These are phyloP conservation scores for Mongoloraphidia duomilia DNA, from an alignment of 2,888 invertebrate genomes.

Conservation along the genomic window DNA sequence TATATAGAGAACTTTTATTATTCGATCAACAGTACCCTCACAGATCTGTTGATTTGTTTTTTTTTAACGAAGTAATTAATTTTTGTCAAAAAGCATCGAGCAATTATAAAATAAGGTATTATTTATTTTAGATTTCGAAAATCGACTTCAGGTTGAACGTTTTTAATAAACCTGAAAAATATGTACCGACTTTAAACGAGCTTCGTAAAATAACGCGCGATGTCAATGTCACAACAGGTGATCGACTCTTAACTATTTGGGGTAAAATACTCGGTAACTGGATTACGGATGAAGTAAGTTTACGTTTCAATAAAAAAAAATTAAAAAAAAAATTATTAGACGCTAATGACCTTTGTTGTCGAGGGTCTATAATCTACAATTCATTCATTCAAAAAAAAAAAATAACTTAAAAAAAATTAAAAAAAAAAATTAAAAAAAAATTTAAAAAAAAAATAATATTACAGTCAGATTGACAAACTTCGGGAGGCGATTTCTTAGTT, in stretches of 20 bases:
- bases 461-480: too few relatives aligned
- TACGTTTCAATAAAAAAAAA: background rate
- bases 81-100: background rate
- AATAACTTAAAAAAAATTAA: too few relatives aligned
- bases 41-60: background rate
- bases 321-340: background rate
- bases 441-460: background rate
- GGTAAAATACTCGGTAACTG: constrained; percentile 57
- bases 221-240: constrained; percentile 42
- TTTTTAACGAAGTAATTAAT: background rate
- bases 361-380: background rate
- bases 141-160: constrained; percentile 47
- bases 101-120: background rate
- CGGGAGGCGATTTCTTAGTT: too few relatives aligned
- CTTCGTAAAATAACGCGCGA: constrained; percentile 40
- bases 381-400: too few relatives aligned
- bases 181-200: constrained; percentile 59
- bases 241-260: constrained; percentile 53
- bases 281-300: constrained; percentile 56
- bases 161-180: constrained; percentile 46
- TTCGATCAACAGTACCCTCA: background rate
- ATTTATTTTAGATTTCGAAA: constrained; percentile 32
- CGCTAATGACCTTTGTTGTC: background rate
- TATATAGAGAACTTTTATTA: background rate
- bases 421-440: background rate